Evolutionary conservation across 2,113 vertebrate genomes (phyloP), one percentile per base, ranked within the genome.

Genomic region (Cryptoleucopteryx plumbea): DNA sequence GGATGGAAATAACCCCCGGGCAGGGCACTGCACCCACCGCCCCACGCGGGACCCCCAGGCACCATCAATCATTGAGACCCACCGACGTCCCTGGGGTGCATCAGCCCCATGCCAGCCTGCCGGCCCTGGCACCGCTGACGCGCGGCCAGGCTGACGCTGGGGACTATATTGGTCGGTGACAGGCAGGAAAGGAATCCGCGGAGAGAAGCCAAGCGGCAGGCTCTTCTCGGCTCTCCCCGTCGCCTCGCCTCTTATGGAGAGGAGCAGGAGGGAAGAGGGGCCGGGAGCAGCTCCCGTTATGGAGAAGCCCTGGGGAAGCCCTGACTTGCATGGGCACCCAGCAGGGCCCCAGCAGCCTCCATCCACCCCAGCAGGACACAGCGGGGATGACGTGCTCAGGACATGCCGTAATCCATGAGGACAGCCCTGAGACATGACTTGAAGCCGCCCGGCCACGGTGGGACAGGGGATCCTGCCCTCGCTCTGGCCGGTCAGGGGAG

Each of bases 191-290:
- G 95, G 97, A 97, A 97, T 97, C 94, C 11, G 0, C 0, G 18
- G 67, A 75, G 91, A 36, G 78, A 17, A 56, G 96, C 95, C 96
- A 97, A 86, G 82, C 26, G 0, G 0, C 93, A 8, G 87, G 91
- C 84, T 86, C n/a, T 81, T 82, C 91, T 83, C 59, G 26, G 86
- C 78, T 71, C 88, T 94, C 50, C 77, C 86, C 7, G 21, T 19
- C 16, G 22, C 81, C 94, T 82, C 82, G 80, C 97, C 97, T 97
- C 94, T 97, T 97, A 97, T 95, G 97, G 96, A 95, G 95, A 59
- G 90, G 92, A 96, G 88, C 88, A 29, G 82, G 77, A 93, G 94
- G 94, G 94, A 72, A 87, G 90, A 88, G 38, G 48, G 59, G 36
- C 83, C 20, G 9, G 90, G 73, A 91, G 93, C 86, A 56, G 83